phyloP scores from a whole-genome alignment of 2,888 invertebrate species.

The Habrosyne pyritoides region DNA sequence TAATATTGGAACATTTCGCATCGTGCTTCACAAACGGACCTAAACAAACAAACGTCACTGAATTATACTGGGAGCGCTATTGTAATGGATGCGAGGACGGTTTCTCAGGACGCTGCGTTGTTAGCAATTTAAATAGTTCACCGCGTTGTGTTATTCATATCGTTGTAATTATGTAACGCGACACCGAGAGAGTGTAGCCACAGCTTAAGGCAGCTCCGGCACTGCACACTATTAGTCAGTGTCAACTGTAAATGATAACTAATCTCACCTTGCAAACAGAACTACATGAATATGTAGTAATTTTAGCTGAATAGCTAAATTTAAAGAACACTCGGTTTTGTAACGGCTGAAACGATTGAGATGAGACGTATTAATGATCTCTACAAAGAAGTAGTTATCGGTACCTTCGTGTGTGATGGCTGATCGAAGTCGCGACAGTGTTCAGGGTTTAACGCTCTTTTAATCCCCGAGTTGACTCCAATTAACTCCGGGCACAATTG shows the following conservation, averaged over 20 bases:
- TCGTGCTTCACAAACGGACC: neutral
- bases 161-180: neutral
- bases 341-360: too few relatives aligned
- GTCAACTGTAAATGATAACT: neutral
- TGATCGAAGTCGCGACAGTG: neutral
- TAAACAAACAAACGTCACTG: neutral
- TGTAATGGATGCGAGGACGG: neutral
- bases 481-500: constrained; percentile 36
- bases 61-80: neutral
- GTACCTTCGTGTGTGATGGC: neutral
- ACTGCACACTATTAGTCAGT: neutral
- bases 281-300: too few relatives aligned
- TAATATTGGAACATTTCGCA: neutral
- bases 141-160: constrained; percentile 2
- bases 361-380: too few relatives aligned
- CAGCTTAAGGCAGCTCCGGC: neutral
- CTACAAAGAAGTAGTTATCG: too few relatives aligned
- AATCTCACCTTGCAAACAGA: neutral
- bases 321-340: neutral
- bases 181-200: neutral
- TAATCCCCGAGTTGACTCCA: constrained; percentile 55
- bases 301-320: too few relatives aligned
- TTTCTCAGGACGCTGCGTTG: neutral
- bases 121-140: neutral
- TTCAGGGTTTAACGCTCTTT: constrained; percentile 26